A percentile compares a stretch with the other conserved stretches of the same genome.
Conservation (phyloP, 1,140 invertebrate species). For the Formica exsecta region DNA sequence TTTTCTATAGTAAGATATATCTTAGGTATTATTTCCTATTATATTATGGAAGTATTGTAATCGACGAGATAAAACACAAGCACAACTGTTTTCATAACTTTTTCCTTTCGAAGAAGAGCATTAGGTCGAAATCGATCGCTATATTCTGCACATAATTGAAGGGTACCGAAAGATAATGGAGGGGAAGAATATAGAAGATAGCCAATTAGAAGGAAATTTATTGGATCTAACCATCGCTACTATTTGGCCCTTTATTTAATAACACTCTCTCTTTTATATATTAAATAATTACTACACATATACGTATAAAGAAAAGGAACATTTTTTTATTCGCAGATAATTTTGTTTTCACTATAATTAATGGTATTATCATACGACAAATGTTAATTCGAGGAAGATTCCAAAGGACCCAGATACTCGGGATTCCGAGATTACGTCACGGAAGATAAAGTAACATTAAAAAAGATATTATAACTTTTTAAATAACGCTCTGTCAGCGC, state of each 20-base stretch:
- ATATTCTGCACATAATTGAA: constrained; percentile 34
- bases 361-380: neutral
- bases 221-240: constrained; percentile 25
- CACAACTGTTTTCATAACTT: constrained; percentile 30
- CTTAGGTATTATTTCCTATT: constrained; percentile 1
- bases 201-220: constrained; percentile 49
- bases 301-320: neutral
- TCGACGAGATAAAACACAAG: constrained; percentile 2
- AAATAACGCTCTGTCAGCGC: neutral
- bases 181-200: constrained; percentile 5
- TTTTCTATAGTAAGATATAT: neutral
- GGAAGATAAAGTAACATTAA: constrained; percentile 21
- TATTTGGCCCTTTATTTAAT: constrained; percentile 1
- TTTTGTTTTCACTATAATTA: neutral
- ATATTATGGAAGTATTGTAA: neutral
- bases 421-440: neutral
- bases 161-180: neutral
- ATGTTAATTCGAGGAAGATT: neutral
- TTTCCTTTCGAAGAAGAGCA: constrained; percentile 35
- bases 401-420: neutral
- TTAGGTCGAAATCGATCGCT: constrained; percentile 14
- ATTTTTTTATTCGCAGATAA: neutral
- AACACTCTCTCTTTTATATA: neutral
- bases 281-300: neutral
- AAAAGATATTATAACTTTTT: neutral